Conservation (phyloP, 2,888 invertebrate species). For the Protonemura montana region DNA sequence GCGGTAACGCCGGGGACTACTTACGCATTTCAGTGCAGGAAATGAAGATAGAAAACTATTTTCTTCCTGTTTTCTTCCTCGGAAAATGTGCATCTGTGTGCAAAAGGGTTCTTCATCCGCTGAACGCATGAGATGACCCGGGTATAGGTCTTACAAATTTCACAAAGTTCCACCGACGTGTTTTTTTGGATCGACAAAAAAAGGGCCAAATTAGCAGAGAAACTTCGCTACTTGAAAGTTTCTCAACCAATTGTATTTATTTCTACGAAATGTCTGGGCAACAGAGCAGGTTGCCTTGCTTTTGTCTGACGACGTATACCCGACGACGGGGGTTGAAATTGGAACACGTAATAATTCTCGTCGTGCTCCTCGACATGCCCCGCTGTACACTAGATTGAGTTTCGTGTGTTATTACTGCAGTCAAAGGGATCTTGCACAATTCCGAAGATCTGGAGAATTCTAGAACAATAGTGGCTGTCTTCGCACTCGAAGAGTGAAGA, state of each 20-base stretch:
- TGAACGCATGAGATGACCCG: background rate
- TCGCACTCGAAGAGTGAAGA: background rate
- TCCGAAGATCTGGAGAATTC: background rate
- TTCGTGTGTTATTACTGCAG: background rate
- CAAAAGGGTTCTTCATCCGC: background rate
- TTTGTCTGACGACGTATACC: background rate
- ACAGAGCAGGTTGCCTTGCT: background rate
- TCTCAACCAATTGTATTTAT: background rate
- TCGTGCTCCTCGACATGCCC: background rate
- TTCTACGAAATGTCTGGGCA: background rate
- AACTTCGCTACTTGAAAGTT: background rate
- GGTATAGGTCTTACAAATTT: too few species aligned
- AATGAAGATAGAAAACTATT: background rate
- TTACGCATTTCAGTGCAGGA: background rate
- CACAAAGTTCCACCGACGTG: too few species aligned
- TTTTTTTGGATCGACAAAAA: too few species aligned
- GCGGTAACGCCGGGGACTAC: background rate
- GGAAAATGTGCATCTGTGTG: background rate
- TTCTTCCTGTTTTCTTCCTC: background rate
- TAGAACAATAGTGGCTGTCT: background rate
- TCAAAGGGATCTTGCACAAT: background rate
- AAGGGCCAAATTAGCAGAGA: too few species aligned
- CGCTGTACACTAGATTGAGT: conserved; percentile 5
- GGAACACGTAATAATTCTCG: background rate
- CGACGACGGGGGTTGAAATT: background rate